These are phyloP conservation scores for Dendropsophus ebraccatus DNA, from an alignment of 2,113 vertebrate genomes.

Conservation along the genomic window DNA sequence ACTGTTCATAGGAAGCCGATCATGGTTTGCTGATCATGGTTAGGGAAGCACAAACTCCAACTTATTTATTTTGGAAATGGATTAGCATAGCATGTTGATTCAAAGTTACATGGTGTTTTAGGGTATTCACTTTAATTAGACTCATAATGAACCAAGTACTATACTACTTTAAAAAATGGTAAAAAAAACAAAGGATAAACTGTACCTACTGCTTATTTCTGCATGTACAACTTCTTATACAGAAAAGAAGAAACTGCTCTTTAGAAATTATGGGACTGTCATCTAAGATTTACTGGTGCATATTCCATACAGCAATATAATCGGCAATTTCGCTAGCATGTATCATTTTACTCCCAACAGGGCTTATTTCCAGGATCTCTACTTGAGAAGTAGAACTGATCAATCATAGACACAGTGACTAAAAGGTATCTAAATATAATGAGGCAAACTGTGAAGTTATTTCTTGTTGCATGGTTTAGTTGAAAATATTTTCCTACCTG, in stretches of 20 bases:
- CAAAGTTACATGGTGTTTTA: neutral
- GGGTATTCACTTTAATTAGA: neutral
- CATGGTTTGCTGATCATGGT: no score
- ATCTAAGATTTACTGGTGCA: neutral
- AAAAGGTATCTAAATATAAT: conserved; percentile 7
- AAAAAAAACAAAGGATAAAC: neutral
- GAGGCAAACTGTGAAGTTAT: conserved; percentile 4
- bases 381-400: conserved; percentile 17
- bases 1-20: no score
- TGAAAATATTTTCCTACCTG: neutral
- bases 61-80: neutral
- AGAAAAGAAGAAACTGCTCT: neutral
- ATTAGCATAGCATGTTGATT: neutral
- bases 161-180: neutral
- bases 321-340: neutral
- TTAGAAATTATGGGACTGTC: neutral
- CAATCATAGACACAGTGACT: conserved; percentile 1
- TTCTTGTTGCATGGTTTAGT: neutral
- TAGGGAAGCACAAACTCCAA: no score
- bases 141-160: neutral
- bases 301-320: conserved; percentile 14
- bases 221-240: neutral
- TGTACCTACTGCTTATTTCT: neutral
- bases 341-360: conserved; percentile 5
- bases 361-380: conserved; percentile 12